phyloP scores from a whole-genome alignment of 2,113 vertebrate genomes.

The Bungarus multicinctus region DNA sequence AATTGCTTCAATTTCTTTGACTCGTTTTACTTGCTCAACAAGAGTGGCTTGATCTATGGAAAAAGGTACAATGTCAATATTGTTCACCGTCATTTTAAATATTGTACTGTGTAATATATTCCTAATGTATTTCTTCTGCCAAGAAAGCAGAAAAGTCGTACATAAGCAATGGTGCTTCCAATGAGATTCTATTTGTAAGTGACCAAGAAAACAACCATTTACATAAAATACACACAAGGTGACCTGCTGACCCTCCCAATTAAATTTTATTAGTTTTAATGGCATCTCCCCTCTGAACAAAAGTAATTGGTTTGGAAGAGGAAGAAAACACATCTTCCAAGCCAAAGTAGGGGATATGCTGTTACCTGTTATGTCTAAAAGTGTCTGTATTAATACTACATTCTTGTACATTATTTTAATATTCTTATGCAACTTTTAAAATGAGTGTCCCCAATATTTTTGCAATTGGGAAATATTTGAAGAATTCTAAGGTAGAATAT shows the following conservation, averaged over 20 bases:
- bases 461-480: background rate
- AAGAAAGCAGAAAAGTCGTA: conserved; percentile 6
- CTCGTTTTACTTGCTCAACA: conserved; percentile 90
- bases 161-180: background rate
- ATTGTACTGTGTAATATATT: background rate
- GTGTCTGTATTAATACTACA: background rate
- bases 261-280: background rate
- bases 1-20: conserved; percentile 97
- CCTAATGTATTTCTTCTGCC: conserved; percentile 31
- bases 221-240: background rate
- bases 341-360: background rate
- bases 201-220: background rate
- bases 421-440: background rate
- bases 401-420: background rate
- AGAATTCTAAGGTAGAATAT: background rate
- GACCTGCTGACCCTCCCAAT: background rate
- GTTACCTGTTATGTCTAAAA: background rate
- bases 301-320: background rate
- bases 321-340: background rate
- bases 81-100: conserved; percentile 16
- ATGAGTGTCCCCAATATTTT: background rate
- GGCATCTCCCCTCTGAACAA: too few species aligned
- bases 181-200: background rate
- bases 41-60: conserved; percentile 85
- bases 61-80: conserved; percentile 28